phyloP scores from a whole-genome alignment of 2,113 vertebrate genomes.

The Isichthys henryi region DNA sequence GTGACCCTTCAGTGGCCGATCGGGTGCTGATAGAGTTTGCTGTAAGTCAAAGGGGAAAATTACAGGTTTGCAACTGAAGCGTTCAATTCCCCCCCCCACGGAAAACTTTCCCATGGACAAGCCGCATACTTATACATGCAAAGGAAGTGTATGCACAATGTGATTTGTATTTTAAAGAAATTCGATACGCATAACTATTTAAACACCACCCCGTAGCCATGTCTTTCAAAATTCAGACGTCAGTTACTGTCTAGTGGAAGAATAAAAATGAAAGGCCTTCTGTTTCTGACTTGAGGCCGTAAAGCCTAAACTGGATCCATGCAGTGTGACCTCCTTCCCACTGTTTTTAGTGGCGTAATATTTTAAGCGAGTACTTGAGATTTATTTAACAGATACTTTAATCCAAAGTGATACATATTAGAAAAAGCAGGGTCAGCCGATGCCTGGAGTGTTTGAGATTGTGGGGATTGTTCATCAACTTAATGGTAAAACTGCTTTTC shows the following conservation, averaged over 20 bases:
- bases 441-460: background rate
- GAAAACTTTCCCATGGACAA: slow-evolving; percentile 9
- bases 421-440: background rate
- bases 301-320: background rate
- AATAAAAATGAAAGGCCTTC: background rate
- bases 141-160: background rate
- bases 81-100: background rate
- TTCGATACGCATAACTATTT: background rate
- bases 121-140: slow-evolving; percentile 2
- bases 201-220: background rate
- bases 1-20: background rate
- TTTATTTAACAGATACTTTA: background rate
- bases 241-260: background rate
- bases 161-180: background rate
- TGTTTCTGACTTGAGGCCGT: background rate
- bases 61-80: slow-evolving; percentile 6
- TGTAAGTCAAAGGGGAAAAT: slow-evolving; percentile 8
- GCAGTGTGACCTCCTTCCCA: background rate
- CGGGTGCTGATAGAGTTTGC: background rate
- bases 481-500: background rate
- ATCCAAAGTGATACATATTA: background rate
- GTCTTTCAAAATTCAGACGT: background rate
- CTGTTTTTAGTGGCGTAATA: background rate
- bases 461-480: background rate
- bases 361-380: background rate